Evolutionary conservation across 2,888 invertebrate genomes (phyloP).

Genomic region (Apantesis nais): DNA sequence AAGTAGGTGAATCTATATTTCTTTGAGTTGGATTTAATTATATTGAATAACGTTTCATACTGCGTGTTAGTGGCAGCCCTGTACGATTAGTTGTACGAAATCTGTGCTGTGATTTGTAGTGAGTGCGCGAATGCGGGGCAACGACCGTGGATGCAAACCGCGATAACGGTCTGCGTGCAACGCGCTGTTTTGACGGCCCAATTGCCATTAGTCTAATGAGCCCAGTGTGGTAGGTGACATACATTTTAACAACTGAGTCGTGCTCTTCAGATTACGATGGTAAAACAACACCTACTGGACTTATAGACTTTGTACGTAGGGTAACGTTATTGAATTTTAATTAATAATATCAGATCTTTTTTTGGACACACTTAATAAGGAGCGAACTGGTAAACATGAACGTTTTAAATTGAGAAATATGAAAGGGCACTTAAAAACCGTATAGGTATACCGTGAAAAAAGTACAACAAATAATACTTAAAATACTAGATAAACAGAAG

Average conservation of each 20-base stretch:
- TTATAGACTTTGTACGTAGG: background rate
- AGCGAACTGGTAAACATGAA: too few species aligned
- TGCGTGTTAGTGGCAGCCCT: conserved; percentile 50
- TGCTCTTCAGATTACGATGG: conserved; percentile 10
- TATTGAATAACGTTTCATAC: background rate
- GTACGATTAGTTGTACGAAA: conserved; percentile 65
- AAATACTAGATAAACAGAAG: too few species aligned
- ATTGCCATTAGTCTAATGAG: conserved; percentile 63
- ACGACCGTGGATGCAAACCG: conserved; percentile 71
- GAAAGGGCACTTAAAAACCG: too few species aligned
- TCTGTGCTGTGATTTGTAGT: conserved; percentile 75
- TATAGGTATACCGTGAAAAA: too few species aligned
- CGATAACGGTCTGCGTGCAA: conserved; percentile 70
- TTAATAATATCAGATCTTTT: too few species aligned
- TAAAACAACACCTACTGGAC: background rate
- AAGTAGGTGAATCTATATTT: background rate
- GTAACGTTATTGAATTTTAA: background rate
- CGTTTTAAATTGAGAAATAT: too few species aligned
- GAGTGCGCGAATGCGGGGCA: conserved; percentile 69
- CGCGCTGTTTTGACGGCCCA: conserved; percentile 64
- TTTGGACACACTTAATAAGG: too few species aligned
- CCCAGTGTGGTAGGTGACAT: conserved; percentile 40
- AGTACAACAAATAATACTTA: too few species aligned
- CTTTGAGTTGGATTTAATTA: background rate
- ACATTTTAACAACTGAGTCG: conserved; percentile 28